Percentiles rank a stretch among this genome's conserved stretches.
phyloP scores from a whole-genome alignment of 2,888 invertebrate species.

The Dione vanillae region DNA sequence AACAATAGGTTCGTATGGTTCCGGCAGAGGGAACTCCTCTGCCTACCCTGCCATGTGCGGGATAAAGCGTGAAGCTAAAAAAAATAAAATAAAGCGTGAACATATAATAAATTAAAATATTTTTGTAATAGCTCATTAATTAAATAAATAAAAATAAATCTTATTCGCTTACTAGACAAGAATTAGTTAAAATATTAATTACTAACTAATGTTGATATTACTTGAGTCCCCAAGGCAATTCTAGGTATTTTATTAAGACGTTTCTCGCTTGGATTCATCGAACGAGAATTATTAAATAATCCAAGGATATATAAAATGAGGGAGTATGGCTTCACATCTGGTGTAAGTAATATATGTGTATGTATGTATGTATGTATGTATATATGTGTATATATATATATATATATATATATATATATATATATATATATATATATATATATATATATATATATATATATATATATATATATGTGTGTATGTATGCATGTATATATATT shows the following conservation, averaged over 20 bases:
- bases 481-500: not conserved
- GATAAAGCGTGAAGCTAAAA: too few species aligned
- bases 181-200: not conserved
- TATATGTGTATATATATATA: not conserved
- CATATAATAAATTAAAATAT: too few species aligned
- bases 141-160: too few species aligned
- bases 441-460: too few species aligned
- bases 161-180: not conserved
- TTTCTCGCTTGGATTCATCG: conserved; percentile 31
- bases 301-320: conserved; percentile 26
- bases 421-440: too few species aligned
- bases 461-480: not conserved
- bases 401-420: not conserved
- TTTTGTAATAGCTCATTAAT: too few species aligned
- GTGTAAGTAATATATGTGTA: not conserved
- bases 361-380: not conserved
- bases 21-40: too few species aligned
- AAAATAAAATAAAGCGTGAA: too few species aligned
- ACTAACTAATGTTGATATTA: not conserved
- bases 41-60: too few species aligned
- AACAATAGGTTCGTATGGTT: too few species aligned
- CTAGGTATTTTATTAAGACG: conserved; percentile 19
- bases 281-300: conserved; percentile 33
- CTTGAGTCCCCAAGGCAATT: conserved; percentile 1
- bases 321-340: conserved; percentile 23